Conservation (phyloP, 2,113 vertebrate genomes). For the Microcebus jonahi region DNA sequence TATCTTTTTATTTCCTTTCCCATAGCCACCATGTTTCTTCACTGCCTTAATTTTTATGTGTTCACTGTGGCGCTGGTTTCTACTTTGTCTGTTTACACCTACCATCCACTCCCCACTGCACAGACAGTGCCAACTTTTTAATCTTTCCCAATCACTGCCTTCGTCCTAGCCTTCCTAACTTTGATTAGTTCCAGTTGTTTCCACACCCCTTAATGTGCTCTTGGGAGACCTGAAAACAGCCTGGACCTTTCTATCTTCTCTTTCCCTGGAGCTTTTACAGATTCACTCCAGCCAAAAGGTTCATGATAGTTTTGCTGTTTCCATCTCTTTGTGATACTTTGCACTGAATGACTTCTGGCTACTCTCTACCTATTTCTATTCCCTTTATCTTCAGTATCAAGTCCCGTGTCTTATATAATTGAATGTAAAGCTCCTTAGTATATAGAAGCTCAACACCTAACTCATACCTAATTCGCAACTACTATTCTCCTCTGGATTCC, state of each 20-base stretch:
- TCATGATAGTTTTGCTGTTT: not conserved
- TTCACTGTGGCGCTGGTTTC: not conserved
- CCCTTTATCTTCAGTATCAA: not conserved
- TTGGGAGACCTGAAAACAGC: not conserved
- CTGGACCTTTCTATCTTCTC: not conserved
- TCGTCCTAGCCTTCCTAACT: not conserved
- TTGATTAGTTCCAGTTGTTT: not conserved
- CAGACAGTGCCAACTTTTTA: not conserved
- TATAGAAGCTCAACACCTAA: not conserved
- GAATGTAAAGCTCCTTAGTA: not conserved
- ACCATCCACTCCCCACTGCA: not conserved
- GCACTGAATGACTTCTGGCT: not conserved
- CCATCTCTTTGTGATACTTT: not conserved
- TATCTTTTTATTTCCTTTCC: not conserved
- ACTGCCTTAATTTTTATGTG: not conserved
- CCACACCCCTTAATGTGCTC: not conserved
- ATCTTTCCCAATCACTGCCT: not conserved
- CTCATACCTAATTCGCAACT: not conserved
- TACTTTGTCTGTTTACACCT: not conserved
- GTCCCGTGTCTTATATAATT: not conserved
- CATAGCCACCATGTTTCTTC: not conserved
- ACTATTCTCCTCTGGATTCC: not conserved
- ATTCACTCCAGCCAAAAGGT: not conserved
- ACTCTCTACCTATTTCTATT: not conserved
- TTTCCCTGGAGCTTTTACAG: not conserved